phyloP scores from a whole-genome alignment of 2,797 vertebrate genomes.

The Syngnathus rostellatus region DNA sequence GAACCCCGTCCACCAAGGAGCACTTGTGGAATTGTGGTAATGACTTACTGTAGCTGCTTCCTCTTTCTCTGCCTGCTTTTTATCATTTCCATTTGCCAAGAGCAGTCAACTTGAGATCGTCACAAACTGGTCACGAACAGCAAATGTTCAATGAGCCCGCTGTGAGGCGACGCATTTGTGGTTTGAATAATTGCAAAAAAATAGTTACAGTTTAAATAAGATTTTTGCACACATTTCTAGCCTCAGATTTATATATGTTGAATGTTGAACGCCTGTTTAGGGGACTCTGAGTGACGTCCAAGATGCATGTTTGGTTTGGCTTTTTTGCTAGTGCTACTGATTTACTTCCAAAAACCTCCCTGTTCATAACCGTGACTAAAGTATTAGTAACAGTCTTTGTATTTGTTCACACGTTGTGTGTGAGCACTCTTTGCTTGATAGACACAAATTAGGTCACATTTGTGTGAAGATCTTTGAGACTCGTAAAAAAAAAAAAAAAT shows the following conservation, averaged over 20 bases:
- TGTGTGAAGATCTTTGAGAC: background rate
- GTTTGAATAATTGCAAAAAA: background rate
- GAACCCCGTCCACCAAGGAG: slow-evolving; percentile 30
- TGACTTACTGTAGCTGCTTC: background rate
- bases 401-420: background rate
- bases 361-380: background rate
- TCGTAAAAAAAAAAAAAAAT: background rate
- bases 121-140: background rate
- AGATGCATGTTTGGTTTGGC: background rate
- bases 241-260: background rate
- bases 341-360: background rate
- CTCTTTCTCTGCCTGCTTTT: slow-evolving; percentile 3
- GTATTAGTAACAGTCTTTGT: background rate
- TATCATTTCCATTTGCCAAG: background rate
- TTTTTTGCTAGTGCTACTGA: background rate
- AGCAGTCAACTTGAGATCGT: background rate
- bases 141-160: background rate
- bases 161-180: too few species aligned
- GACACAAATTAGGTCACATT: background rate
- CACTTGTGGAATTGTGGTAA: slow-evolving; percentile 42
- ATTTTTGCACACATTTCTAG: background rate
- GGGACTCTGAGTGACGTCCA: too few species aligned
- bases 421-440: too few species aligned
- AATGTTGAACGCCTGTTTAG: background rate
- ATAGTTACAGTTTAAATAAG: background rate